Conservation (phyloP, 2,888 invertebrate genomes). For the Brachycybe producta region DNA sequence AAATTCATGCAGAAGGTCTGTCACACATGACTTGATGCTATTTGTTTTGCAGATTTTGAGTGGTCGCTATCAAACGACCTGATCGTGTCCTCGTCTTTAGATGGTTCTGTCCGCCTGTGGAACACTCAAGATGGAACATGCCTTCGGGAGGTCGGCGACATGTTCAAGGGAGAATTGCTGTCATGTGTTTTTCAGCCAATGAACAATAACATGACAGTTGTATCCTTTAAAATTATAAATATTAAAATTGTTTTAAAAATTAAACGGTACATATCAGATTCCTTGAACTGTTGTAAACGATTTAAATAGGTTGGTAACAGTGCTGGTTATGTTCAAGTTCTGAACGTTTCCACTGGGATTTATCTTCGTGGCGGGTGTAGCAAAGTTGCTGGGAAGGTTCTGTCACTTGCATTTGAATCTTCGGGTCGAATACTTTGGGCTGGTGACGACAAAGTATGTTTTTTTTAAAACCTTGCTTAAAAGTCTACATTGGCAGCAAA, state of each 20-base stretch:
- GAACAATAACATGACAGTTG: conserved; percentile 73
- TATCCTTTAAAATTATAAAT: conserved; percentile 56
- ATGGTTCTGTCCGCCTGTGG: conserved; percentile 63
- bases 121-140: conserved; percentile 44
- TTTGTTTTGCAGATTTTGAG: conserved; percentile 48
- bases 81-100: conserved; percentile 60
- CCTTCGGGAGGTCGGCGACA: conserved; percentile 51
- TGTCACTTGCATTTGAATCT: conserved; percentile 61
- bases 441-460: conserved; percentile 54
- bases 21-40: not conserved
- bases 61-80: conserved; percentile 78
- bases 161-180: conserved; percentile 40
- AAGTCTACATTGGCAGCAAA: not conserved
- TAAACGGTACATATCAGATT: not conserved
- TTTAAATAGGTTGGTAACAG: conserved; percentile 50
- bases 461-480: not conserved
- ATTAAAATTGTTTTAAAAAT: too few species aligned
- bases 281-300: too few species aligned
- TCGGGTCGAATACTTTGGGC: conserved; percentile 69
- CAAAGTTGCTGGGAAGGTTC: conserved; percentile 42
- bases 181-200: conserved; percentile 68
- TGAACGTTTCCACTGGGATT: conserved; percentile 74
- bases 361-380: conserved; percentile 47
- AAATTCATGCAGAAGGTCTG: conserved; percentile 5
- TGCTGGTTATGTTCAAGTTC: conserved; percentile 57